These are phyloP conservation scores for Heliothis peltigera DNA, from an alignment of 2,888 invertebrate species.

Conservation along the genomic window DNA sequence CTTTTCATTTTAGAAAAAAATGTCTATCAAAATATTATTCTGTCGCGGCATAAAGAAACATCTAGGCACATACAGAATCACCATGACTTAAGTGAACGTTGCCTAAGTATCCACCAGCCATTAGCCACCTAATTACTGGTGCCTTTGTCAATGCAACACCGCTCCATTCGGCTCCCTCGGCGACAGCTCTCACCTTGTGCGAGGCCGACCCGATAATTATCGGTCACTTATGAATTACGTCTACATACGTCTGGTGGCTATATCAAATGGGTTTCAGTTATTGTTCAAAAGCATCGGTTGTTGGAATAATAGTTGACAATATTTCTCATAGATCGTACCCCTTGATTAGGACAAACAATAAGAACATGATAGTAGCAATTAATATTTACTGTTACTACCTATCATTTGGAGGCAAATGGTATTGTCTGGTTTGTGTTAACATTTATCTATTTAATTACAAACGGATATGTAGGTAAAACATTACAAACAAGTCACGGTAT, in stretches of 20 bases:
- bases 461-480: slow-evolving; percentile 33
- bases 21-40: too few relatives aligned
- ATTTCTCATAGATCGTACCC: slow-evolving; percentile 68
- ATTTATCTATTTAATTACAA: slow-evolving; percentile 40
- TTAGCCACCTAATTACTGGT: slow-evolving; percentile 62
- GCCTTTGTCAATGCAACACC: slow-evolving; percentile 75
- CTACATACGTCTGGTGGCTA: not conserved
- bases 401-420: slow-evolving; percentile 26
- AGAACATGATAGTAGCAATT: slow-evolving; percentile 42
- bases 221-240: not conserved
- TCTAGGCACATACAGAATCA: not conserved
- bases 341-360: slow-evolving; percentile 52
- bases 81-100: slow-evolving; percentile 2
- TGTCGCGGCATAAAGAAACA: too few relatives aligned
- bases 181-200: not conserved
- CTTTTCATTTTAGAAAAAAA: too few relatives aligned
- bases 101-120: slow-evolving; percentile 20
- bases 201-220: not conserved
- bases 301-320: slow-evolving; percentile 52
- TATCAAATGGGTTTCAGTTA: not conserved
- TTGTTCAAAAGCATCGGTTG: not conserved
- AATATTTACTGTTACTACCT: slow-evolving; percentile 43
- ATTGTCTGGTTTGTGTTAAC: slow-evolving; percentile 43
- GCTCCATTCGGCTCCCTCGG: slow-evolving; percentile 65
- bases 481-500: slow-evolving; percentile 23